phyloP scores from a whole-genome alignment of 2,888 invertebrate genomes.

The Cerastoderma edule region DNA sequence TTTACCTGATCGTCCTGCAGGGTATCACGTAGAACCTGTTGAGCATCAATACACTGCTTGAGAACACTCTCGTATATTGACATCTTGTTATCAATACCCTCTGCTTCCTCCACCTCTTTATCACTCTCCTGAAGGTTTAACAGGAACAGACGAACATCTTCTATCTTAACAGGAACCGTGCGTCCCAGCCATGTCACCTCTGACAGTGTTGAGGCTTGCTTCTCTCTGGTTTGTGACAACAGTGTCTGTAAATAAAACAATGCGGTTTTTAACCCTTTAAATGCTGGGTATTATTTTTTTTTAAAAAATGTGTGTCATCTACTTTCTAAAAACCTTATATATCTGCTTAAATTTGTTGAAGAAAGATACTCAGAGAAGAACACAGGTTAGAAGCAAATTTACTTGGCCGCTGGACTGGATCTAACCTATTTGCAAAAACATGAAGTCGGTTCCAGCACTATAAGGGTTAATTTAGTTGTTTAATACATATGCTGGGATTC shows the following conservation, averaged over 20 bases:
- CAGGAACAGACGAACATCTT: conserved; percentile 86
- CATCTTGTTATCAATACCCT: conserved; percentile 87
- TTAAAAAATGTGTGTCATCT: no score
- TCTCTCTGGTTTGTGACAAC: conserved; percentile 93
- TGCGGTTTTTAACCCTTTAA: no score
- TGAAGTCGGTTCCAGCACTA: no score
- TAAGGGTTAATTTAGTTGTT: no score
- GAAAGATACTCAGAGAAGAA: no score
- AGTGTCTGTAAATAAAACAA: conserved; percentile 85
- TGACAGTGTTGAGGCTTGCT: conserved; percentile 91
- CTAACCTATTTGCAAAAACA: no score
- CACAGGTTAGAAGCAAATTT: no score
- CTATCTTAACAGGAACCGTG: conserved; percentile 92
- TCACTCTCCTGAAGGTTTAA: conserved; percentile 79
- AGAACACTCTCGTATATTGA: conserved; percentile 95
- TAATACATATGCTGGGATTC: no score
- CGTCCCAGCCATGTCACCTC: conserved; percentile 96
- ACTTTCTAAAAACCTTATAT: no score
- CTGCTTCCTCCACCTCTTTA: conserved; percentile 79
- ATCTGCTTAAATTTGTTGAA: no score
- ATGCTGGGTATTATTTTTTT: no score
- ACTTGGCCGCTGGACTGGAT: no score
- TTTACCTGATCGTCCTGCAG: conserved; percentile 84
- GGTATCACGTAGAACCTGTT: conserved; percentile 92
- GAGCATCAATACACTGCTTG: conserved; percentile 97